These are phyloP conservation scores for Orchesella cincta DNA, from an alignment of 1,140 invertebrate genomes.

Conservation along the genomic window DNA sequence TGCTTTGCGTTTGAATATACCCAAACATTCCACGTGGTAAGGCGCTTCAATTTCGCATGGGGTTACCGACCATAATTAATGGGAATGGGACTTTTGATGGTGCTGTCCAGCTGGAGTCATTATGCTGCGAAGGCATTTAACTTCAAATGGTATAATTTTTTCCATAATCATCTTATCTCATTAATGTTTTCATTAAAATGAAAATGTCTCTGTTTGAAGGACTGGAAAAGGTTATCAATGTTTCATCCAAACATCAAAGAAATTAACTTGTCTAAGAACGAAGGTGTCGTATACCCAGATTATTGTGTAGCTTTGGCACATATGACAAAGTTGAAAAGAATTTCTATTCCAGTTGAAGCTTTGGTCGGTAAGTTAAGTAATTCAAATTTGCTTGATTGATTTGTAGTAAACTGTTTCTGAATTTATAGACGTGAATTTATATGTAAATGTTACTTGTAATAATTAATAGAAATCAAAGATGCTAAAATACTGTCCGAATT, in stretches of 20 bases:
- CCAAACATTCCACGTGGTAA: neutral
- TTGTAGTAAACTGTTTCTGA: too few relatives aligned
- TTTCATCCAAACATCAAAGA: slow-evolving; percentile 3
- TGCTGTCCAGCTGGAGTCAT: slow-evolving; percentile 15
- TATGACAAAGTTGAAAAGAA: neutral
- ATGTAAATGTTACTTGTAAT: neutral
- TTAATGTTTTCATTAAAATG: neutral
- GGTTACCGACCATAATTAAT: slow-evolving; percentile 17
- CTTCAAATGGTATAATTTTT: slow-evolving; percentile 28
- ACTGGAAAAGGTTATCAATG: slow-evolving; percentile 14
- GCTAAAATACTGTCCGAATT: neutral
- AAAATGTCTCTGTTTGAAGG: neutral
- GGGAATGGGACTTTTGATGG: slow-evolving; percentile 31
- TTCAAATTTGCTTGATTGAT: too few relatives aligned
- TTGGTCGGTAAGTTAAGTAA: slow-evolving; percentile 18
- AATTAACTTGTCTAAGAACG: neutral
- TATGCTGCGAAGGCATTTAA: slow-evolving; percentile 32
- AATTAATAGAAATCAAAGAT: slow-evolving; percentile 21
- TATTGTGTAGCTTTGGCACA: slow-evolving; percentile 17
- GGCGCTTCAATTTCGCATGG: neutral
- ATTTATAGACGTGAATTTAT: too few relatives aligned
- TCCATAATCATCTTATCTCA: neutral
- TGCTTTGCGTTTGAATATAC: neutral
- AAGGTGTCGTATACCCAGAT: slow-evolving; percentile 4
- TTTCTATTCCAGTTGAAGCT: slow-evolving; percentile 8